phyloP scores from a whole-genome alignment of 2,113 vertebrate genomes.

The Fukomys damarensis region DNA sequence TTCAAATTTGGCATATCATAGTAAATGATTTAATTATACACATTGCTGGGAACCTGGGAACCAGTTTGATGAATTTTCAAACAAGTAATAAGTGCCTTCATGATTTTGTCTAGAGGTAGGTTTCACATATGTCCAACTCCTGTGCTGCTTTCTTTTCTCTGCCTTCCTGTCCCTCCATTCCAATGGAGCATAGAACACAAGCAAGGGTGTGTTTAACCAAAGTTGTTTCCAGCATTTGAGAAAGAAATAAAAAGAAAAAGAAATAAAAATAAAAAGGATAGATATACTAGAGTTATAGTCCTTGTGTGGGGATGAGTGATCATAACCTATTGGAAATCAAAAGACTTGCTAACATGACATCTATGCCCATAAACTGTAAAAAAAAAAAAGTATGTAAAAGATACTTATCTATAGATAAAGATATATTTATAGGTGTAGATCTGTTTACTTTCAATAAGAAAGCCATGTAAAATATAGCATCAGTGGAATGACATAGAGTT shows the following conservation, averaged over 20 bases:
- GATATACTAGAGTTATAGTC: neutral
- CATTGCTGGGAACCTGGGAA: neutral
- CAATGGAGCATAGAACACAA: neutral
- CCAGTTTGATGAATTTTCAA: neutral
- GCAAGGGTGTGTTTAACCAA: neutral
- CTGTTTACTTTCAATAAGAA: neutral
- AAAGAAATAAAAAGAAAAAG: neutral
- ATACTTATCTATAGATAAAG: too few species aligned
- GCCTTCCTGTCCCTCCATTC: neutral
- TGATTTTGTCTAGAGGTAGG: neutral
- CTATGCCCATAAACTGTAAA: neutral
- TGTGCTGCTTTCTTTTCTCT: neutral
- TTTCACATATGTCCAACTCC: neutral
- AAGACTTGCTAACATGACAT: constrained; percentile 11
- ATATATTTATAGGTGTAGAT: too few species aligned
- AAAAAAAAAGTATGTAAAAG: too few species aligned
- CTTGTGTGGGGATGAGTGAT: too few species aligned
- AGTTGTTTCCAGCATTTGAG: neutral
- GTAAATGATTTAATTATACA: neutral
- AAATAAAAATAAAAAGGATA: neutral
- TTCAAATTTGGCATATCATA: neutral
- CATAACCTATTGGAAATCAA: neutral
- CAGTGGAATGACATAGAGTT: neutral
- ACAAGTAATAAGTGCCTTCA: neutral
- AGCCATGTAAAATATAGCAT: neutral